phyloP scores from a whole-genome alignment of 1,140 invertebrate species.

The Scaptodrosophila lebanonensis region DNA sequence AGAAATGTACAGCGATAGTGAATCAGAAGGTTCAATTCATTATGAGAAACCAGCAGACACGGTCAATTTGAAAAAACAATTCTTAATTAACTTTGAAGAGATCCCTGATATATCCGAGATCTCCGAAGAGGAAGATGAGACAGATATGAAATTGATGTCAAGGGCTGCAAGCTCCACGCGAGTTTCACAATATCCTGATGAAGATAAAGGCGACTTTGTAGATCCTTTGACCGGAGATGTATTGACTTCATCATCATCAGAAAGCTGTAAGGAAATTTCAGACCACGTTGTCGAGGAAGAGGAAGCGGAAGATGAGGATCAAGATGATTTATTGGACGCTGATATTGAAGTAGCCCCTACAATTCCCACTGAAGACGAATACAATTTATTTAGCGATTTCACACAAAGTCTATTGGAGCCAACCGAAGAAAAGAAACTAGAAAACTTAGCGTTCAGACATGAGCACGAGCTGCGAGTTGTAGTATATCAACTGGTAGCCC shows the following conservation, averaged over 20 bases:
- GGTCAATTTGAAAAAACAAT: slow-evolving; percentile 19
- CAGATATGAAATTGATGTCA: not conserved
- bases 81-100: slow-evolving; percentile 23
- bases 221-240: slow-evolving; percentile 17
- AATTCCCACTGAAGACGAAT: too few species aligned
- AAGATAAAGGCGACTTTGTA: slow-evolving; percentile 17
- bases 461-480: not conserved
- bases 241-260: not conserved
- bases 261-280: not conserved
- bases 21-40: too few species aligned
- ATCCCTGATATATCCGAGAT: slow-evolving; percentile 40
- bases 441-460: too few species aligned
- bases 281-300: not conserved
- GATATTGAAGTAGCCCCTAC: too few species aligned
- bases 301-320: not conserved
- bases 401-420: too few species aligned
- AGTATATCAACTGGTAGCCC: not conserved
- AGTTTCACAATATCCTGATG: not conserved
- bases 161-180: not conserved
- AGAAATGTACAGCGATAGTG: too few species aligned
- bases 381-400: too few species aligned
- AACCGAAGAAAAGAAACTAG: too few species aligned
- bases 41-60: slow-evolving; percentile 3
- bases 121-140: slow-evolving; percentile 28
- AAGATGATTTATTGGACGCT: not conserved